Conservation (phyloP, 2,797 vertebrate species). For the Sylvilagus floridanus region DNA sequence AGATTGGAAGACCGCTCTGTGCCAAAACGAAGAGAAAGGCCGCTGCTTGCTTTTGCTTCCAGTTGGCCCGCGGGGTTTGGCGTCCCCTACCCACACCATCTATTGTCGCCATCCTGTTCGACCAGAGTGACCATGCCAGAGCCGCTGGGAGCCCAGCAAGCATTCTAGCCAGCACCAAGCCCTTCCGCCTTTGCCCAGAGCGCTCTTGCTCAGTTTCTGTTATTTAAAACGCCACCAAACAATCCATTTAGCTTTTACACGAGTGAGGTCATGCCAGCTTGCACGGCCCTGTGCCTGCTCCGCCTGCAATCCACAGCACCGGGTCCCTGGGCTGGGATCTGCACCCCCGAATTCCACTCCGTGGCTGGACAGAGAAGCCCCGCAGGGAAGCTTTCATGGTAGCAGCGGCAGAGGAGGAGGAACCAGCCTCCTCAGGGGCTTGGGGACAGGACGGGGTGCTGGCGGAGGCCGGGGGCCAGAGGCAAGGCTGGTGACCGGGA, state of each 20-base stretch:
- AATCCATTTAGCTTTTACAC: rapidly evolving
- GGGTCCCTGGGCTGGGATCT: background rate
- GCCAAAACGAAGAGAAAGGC: too few species aligned
- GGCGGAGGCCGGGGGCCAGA: background rate
- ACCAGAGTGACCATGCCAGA: background rate
- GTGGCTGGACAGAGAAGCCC: background rate
- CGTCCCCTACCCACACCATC: too few species aligned
- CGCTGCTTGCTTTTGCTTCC: background rate
- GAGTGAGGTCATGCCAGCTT: background rate
- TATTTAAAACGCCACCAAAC: background rate
- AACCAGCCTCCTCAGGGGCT: background rate
- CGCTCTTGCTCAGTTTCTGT: background rate
- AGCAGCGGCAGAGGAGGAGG: background rate
- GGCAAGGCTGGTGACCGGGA: background rate
- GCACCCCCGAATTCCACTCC: background rate
- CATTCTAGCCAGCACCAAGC: background rate
- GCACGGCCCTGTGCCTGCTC: background rate
- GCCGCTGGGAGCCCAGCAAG: background rate
- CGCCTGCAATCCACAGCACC: background rate
- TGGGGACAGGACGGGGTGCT: background rate
- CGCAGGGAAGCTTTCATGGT: background rate
- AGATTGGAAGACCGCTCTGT: background rate
- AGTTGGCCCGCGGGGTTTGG: background rate
- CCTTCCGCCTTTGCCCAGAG: background rate
- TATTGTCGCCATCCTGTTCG: background rate